phyloP scores from a whole-genome alignment of 2,113 vertebrate species.

The Austrofundulus limnaeus region DNA sequence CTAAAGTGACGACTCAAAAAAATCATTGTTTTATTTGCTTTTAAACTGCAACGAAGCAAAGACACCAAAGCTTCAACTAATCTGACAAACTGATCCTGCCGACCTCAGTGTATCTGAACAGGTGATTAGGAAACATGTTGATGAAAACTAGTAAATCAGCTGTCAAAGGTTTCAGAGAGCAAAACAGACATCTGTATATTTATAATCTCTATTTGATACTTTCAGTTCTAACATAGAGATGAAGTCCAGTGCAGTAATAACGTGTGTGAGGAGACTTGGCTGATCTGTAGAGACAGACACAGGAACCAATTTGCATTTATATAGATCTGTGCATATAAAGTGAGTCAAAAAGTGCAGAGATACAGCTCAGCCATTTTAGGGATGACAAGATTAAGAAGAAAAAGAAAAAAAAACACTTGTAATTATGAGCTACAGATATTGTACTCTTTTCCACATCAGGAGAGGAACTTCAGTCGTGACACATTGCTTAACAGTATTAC shows the following conservation, averaged over 20 bases:
- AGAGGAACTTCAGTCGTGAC: not conserved
- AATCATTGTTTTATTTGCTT: too few relatives aligned
- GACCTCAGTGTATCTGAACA: too few relatives aligned
- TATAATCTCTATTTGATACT: not conserved
- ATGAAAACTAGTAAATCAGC: too few relatives aligned
- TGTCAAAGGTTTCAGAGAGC: too few relatives aligned
- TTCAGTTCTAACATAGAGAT: not conserved
- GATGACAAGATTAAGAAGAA: not conserved
- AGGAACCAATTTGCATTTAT: slow-evolving; percentile 4
- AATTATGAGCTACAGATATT: too few relatives aligned
- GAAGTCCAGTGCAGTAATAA: not conserved
- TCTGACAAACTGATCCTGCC: too few relatives aligned
- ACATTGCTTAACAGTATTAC: not conserved
- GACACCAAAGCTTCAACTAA: too few relatives aligned
- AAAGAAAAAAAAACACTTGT: too few relatives aligned
- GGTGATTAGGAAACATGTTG: too few relatives aligned
- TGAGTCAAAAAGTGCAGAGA: not conserved
- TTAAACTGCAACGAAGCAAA: too few relatives aligned
- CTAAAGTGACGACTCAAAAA: too few relatives aligned
- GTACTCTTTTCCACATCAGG: not conserved
- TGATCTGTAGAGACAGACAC: not conserved
- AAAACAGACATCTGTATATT: too few relatives aligned
- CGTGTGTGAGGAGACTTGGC: not conserved
- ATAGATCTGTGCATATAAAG: slow-evolving; percentile 5
- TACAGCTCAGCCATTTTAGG: not conserved